Evolutionary conservation across 2,113 vertebrate genomes (phyloP), one percentile per base, ranked within the genome.

Genomic region (Pipra filicauda): DNA sequence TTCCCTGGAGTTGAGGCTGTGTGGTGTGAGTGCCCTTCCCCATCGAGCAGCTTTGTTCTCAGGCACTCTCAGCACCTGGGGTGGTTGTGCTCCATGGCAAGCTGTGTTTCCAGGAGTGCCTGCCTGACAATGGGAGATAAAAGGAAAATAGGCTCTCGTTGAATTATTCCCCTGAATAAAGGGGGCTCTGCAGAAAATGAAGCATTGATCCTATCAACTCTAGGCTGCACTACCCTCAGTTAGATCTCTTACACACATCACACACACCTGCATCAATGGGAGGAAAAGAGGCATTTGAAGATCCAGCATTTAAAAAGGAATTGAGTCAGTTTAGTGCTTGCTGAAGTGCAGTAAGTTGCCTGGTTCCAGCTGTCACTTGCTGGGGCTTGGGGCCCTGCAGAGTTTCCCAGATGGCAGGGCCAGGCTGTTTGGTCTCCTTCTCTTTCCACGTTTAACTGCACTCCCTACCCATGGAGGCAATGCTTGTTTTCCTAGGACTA

Each of bases 161-260:
- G 96, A 90, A 95, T 97, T 93, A 94, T 95, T 96, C 80, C 90
- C 44, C 75, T 93, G 93, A 96, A 96, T 96, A 95, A 96, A 95
- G 91, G 95, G 94, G 95, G 92, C 95, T 95, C 93, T 95, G 93
- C 88, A 43, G 93, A 95, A 89, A 96, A 96, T 95, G 92, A 93
- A 92, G 93, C 96, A 91, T 92, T 96, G 96, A 96, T 97, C 95
- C 92, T 95, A 86, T 95, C 95, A 95, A 71, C 90, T 94, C 72
- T 0, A 28, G 95, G 92, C 74, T 90, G 85, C 92, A 41, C 83
- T 51, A 89, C 92, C 96, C 85, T 93, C 90, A 82, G 95, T 95
- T 96, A 96, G 96, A 92, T 96, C 95, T 96, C 95, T 97, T 96
- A 95, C 94, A 94, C 94, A 85, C 91, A 93, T 95, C 95, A 92